Evolutionary conservation across 2,888 invertebrate genomes (phyloP), one percentile per base, ranked within the genome.

Genomic region (Parnassius orleans): DNA sequence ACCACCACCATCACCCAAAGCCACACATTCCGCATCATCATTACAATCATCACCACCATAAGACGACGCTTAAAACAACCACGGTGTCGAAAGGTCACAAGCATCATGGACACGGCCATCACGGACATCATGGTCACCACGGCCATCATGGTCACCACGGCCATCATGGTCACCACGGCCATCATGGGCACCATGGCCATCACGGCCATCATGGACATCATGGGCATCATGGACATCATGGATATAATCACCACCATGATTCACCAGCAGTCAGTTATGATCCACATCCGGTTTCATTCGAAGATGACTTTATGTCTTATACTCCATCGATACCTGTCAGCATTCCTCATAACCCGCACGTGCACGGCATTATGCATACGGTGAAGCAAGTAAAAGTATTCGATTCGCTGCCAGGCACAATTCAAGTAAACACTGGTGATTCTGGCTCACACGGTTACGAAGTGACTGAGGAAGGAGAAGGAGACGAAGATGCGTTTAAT

Each of bases 1-100:
- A 74, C 12, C 93, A 93, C 69, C 91, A 93, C 63, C 92, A 92
- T 64, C 87, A 91, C 46, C 84, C 85, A 50, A 86, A 88, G 62
- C 89, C 85, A 78, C 66, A 84, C 78, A 62, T 83, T 73, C 66
- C 83, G 70, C 59, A 79, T 64, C 64, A 80, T 73, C 72, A 81
- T 19, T 83, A 87, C 68, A 82, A 87, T 65, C 83, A 86, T 61
- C 84, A 85, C 46, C 84, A 87, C 63, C 85, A 87, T 60, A 86
- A 87, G 66, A 92, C 91, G 66, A 76, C 84, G 41, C 80, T 83
- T 57, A 76, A 76, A 2, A 75, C 76, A 1, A 79, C 80, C 56
- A 83, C 86, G 1, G 79, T 79, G 46, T 77, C 84, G 9, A 86
- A 83, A 61, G 79, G 71, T 52, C 70, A 72, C 42, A 57, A 66